These are phyloP conservation scores for Chamaea fasciata DNA, from an alignment of 2,113 vertebrate species.

Conservation along the genomic window DNA sequence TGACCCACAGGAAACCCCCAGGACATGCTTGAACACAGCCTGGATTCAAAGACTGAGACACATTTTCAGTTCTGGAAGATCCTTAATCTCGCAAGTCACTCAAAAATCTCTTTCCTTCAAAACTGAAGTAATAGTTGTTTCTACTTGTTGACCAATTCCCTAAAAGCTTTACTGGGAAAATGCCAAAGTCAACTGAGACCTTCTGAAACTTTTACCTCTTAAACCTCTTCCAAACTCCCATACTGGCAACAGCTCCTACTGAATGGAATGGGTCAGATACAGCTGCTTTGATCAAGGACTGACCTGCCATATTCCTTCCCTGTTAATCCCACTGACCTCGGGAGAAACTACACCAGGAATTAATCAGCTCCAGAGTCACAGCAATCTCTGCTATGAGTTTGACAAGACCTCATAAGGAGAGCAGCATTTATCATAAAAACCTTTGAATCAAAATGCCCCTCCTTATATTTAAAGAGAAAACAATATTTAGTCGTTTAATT, in stretches of 20 bases:
- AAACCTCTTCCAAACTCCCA: background rate
- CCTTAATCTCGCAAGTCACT: background rate
- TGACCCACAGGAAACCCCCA: background rate
- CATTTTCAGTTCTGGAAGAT: background rate
- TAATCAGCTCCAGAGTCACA: background rate
- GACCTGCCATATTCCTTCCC: background rate
- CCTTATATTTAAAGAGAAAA: background rate
- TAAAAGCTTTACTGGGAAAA: background rate
- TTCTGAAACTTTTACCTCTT: background rate
- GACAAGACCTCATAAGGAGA: background rate
- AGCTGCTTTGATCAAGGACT: background rate
- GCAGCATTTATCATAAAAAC: background rate
- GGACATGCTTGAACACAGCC: background rate
- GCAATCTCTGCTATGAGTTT: background rate
- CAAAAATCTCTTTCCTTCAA: background rate
- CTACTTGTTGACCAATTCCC: background rate
- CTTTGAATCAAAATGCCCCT: background rate
- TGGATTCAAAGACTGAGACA: background rate
- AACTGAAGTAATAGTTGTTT: background rate
- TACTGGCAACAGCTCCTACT: background rate
- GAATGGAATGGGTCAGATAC: background rate
- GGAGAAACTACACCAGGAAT: background rate
- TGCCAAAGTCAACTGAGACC: background rate
- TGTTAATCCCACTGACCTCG: background rate
- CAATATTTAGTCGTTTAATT: background rate